A percentile compares a stretch with the other conserved stretches of the same genome.
phyloP scores from a whole-genome alignment of 30 jellyfish, hydroid and myxozoan genomes.

The Aurelia coerulea region DNA sequence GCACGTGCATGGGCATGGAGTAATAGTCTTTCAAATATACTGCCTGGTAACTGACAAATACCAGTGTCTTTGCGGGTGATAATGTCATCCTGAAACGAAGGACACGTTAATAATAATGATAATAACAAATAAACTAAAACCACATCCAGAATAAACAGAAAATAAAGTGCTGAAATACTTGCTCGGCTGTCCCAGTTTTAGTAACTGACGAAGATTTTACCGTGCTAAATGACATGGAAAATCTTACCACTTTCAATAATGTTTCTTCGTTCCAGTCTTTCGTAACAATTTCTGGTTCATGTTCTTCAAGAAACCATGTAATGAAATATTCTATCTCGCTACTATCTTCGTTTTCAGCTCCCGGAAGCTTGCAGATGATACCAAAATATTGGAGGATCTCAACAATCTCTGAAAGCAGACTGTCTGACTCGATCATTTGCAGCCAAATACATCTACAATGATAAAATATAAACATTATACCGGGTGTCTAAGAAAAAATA shows the following conservation, averaged over 20 bases:
- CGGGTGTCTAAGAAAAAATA: neutral
- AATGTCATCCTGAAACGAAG: slow-evolving; percentile 21
- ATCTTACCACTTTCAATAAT: neutral
- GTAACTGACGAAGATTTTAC: too few species aligned
- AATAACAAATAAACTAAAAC: too few species aligned
- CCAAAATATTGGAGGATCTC: slow-evolving; percentile 55
- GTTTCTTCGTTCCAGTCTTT: slow-evolving; percentile 7
- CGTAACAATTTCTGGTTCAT: slow-evolving; percentile 20
- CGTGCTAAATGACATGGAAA: neutral
- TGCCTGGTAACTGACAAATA: slow-evolving; percentile 20
- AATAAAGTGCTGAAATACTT: too few species aligned
- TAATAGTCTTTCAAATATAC: slow-evolving; percentile 28
- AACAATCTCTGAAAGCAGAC: slow-evolving; percentile 20
- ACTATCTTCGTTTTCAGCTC: neutral
- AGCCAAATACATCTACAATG: slow-evolving; percentile 65
- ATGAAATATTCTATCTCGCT: slow-evolving; percentile 27
- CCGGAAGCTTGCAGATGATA: slow-evolving; percentile 34
- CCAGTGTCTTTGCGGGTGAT: slow-evolving; percentile 13
- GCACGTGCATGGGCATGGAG: slow-evolving; percentile 31
- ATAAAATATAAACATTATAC: neutral
- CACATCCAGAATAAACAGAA: too few species aligned
- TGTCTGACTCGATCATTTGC: slow-evolving; percentile 1
- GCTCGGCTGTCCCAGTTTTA: too few species aligned
- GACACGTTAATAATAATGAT: too few species aligned
- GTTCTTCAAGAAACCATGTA: slow-evolving; percentile 72